Percentiles rank a stretch among this genome's conserved stretches.
These are phyloP conservation scores for Lepidocyrtoides sp. DNA, from an alignment of 2,888 invertebrate species.

Conservation along the genomic window DNA sequence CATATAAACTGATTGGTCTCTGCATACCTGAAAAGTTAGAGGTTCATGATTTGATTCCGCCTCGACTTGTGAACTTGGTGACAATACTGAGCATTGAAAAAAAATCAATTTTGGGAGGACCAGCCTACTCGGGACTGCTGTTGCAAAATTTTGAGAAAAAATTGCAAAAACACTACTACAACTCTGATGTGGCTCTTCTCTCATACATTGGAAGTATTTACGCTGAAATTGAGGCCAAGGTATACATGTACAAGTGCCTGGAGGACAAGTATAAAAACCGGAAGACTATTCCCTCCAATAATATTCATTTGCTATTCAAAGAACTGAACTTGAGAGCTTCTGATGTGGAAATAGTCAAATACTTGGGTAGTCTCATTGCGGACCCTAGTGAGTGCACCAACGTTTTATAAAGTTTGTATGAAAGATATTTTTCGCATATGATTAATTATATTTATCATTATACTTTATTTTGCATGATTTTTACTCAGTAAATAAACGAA, in stretches of 20 bases:
- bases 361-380: slow-evolving; percentile 78
- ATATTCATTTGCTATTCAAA: slow-evolving; percentile 58
- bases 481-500: too few relatives aligned
- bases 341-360: slow-evolving; percentile 83
- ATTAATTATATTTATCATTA: neutral
- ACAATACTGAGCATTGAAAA: slow-evolving; percentile 83
- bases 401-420: slow-evolving; percentile 72
- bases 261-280: slow-evolving; percentile 63
- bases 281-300: slow-evolving; percentile 20
- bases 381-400: slow-evolving; percentile 79
- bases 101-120: slow-evolving; percentile 79
- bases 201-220: slow-evolving; percentile 84
- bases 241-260: slow-evolving; percentile 84
- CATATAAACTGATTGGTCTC: slow-evolving; percentile 86
- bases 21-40: slow-evolving; percentile 86
- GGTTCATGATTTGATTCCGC: slow-evolving; percentile 86
- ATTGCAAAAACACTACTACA: slow-evolving; percentile 71
- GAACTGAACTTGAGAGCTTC: slow-evolving; percentile 80
- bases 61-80: slow-evolving; percentile 83
- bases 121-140: slow-evolving; percentile 82
- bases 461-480: too few relatives aligned
- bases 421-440: too few relatives aligned
- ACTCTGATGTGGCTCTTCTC: slow-evolving; percentile 84
- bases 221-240: slow-evolving; percentile 84
- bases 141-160: slow-evolving; percentile 81